phyloP scores from a whole-genome alignment of 35 echinoderm and acorn worm species.

The Heliocidaris tuberculata region DNA sequence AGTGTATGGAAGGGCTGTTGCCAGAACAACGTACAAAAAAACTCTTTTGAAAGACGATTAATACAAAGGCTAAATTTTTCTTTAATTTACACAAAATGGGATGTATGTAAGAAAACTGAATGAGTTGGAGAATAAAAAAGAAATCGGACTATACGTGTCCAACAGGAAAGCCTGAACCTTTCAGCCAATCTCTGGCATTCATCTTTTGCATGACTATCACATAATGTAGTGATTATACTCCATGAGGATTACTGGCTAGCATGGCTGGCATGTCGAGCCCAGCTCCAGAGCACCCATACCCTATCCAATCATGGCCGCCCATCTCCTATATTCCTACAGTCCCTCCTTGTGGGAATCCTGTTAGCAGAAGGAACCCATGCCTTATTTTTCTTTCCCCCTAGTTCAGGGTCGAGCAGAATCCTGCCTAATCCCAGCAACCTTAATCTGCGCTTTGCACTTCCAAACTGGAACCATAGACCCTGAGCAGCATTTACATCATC shows the following conservation, averaged over 20 bases:
- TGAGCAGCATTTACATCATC: constrained; percentile 28
- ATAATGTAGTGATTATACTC: constrained; percentile 42
- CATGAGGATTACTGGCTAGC: background rate
- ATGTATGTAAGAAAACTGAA: too few species aligned
- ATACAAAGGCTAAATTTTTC: too few species aligned
- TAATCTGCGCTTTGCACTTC: constrained; percentile 52
- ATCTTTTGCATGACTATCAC: constrained; percentile 30
- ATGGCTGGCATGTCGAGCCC: constrained; percentile 35
- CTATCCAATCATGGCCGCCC: background rate
- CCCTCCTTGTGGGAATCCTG: constrained; percentile 34
- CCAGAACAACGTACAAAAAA: background rate
- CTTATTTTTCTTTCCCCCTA: constrained; percentile 48
- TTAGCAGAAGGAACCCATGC: background rate
- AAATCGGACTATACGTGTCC: background rate
- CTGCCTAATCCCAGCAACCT: constrained; percentile 33
- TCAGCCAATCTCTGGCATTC: background rate
- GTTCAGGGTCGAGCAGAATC: constrained; percentile 43
- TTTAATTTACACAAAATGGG: too few species aligned
- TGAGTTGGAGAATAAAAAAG: background rate
- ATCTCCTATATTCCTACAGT: background rate
- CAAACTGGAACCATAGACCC: background rate
- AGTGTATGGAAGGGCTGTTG: background rate
- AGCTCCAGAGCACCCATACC: background rate
- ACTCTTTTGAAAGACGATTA: background rate
- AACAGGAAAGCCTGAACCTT: background rate